A percentile compares a stretch with the other conserved stretches of the same genome.
Conservation (phyloP, 1,140 invertebrate genomes). For the Hycleus phaleratus region DNA sequence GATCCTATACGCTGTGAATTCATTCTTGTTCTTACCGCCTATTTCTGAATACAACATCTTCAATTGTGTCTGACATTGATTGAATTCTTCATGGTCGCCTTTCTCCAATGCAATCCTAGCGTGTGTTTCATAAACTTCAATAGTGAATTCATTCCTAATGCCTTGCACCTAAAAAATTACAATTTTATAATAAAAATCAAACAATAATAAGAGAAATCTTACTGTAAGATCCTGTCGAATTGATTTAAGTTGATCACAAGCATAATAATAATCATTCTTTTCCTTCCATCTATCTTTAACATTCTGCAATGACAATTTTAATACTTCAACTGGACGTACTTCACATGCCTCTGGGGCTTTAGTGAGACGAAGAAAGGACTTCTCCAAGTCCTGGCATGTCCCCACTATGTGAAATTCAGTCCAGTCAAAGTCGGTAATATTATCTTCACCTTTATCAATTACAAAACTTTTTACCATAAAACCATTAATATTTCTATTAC, state of each 20-base stretch:
- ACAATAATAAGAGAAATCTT: slow-evolving; percentile 28
- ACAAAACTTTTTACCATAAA: slow-evolving; percentile 24
- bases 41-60: slow-evolving; percentile 82
- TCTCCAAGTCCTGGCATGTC: slow-evolving; percentile 86
- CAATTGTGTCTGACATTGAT: slow-evolving; percentile 97
- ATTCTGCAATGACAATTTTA: slow-evolving; percentile 76
- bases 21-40: slow-evolving; percentile 65
- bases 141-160: slow-evolving; percentile 86
- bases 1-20: slow-evolving; percentile 93
- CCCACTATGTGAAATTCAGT: slow-evolving; percentile 85
- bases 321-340: slow-evolving; percentile 80
- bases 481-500: slow-evolving; percentile 1
- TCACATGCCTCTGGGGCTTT: slow-evolving; percentile 89
- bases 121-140: slow-evolving; percentile 97
- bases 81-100: slow-evolving; percentile 97
- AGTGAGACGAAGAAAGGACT: slow-evolving; percentile 89
- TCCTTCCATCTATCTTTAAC: slow-evolving; percentile 85
- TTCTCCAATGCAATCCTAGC: slow-evolving; percentile 94
- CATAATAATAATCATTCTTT: slow-evolving; percentile 89
- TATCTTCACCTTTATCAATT: slow-evolving; percentile 48
- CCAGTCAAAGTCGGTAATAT: slow-evolving; percentile 65
- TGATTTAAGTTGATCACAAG: slow-evolving; percentile 97
- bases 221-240: slow-evolving; percentile 97
- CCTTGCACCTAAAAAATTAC: slow-evolving; percentile 74
- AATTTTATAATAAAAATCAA: neutral